These are phyloP conservation scores for Pocillopora meandrina DNA, from an alignment of 92 coral and sea anemone genomes.

Conservation along the genomic window DNA sequence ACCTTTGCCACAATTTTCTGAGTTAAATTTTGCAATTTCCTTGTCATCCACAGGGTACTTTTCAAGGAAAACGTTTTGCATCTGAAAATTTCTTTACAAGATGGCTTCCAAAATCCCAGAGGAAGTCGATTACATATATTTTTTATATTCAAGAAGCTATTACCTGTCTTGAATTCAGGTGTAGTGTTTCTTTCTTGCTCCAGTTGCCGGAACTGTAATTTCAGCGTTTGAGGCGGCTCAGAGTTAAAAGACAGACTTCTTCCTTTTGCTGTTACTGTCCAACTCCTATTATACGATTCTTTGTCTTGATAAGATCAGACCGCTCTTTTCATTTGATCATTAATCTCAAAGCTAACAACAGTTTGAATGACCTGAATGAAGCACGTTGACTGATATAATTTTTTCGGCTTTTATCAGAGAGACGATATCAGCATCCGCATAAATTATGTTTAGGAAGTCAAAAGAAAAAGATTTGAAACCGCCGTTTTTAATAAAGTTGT, in stretches of 20 bases:
- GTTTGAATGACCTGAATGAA: neutral
- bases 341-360: neutral
- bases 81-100: too few relatives aligned
- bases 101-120: too few relatives aligned
- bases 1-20: too few relatives aligned
- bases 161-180: too few relatives aligned
- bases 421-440: slow-evolving; percentile 7
- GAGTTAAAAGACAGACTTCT: neutral
- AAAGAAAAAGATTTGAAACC: neutral
- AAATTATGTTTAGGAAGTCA: neutral
- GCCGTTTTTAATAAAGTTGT: neutral
- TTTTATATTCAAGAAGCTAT: too few relatives aligned
- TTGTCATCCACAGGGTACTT: too few relatives aligned
- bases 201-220: neutral
- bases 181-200: too few relatives aligned
- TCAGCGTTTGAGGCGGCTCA: neutral
- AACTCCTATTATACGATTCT: neutral
- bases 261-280: neutral
- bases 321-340: neutral
- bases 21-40: too few relatives aligned
- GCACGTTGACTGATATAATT: neutral
- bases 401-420: too few relatives aligned
- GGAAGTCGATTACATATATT: too few relatives aligned
- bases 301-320: neutral
- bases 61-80: too few relatives aligned